Base-by-base conservation (phyloP, 1,140 invertebrate genomes). In the Colletes gigas region DNA sequence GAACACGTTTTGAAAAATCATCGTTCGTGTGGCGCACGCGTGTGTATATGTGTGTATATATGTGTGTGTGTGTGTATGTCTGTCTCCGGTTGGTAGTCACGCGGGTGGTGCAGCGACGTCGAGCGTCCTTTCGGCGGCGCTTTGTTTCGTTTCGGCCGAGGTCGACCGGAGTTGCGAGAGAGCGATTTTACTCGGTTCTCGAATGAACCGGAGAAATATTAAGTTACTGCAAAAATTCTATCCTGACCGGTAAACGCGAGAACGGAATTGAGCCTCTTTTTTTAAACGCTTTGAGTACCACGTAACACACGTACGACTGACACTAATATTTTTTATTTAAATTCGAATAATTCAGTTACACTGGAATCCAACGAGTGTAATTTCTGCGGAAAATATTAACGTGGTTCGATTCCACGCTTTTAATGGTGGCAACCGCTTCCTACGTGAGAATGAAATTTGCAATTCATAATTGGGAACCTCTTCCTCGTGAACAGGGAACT, bases 131-230 rank as follows among this genome's bases (percentile, higher is more conserved):
- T 74, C 78, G 70, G 63, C 54, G 62, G 62, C 59, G 70, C 70
- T 80, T 80, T 73, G 70, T 79, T 74, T 67, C 62, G 52, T 67
- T 71, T 57, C 21, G 66, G 44, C 47, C 78, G 69, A 78, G 76
- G 76, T 71, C 68, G 68, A 78, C 76, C 47, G 9, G 67, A 47
- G 19, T 9, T 8, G n/a, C 44, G 71, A 65, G 6, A 44, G 21
- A 19, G 15, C 5, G 14, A 39, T 17, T 78, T 71, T 62, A 52
- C 70, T 71, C n/a, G n/a, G 50, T 78, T 70, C 47, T 71, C 10
- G 63, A 68, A 19, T 12, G 44, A 19, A 15, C 57, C 12, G 30
- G 50, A 44, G 57, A 12, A 15, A 59, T 50, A n/a, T 78, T 52
- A 50, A 39, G 59, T 71, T 78, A 63, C 76, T 17, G 54, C 19